Percentiles rank a stretch among this genome's conserved stretches.
Evolutionary conservation across 2,113 vertebrate genomes (phyloP).

Genomic region (Onychostruthus taczanowskii): DNA sequence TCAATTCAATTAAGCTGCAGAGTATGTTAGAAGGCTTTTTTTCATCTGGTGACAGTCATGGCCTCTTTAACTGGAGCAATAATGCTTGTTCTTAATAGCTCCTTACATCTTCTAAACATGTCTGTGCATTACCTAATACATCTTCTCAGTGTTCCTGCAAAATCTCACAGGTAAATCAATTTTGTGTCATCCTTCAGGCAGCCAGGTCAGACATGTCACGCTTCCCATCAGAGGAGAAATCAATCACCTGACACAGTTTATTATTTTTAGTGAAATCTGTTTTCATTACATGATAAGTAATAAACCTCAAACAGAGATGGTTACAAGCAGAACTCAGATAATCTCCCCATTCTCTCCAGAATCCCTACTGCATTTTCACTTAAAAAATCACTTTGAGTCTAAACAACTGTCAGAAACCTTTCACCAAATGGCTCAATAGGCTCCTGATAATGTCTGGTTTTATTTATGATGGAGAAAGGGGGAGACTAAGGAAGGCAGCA

Average conservation of each 20-base stretch:
- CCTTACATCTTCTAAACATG: slow-evolving; percentile 3
- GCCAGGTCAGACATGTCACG: slow-evolving; percentile 5
- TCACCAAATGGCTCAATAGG: neutral
- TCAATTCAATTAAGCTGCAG: slow-evolving; percentile 31
- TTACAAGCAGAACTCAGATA: neutral
- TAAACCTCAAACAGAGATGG: neutral
- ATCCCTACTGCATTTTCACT: neutral
- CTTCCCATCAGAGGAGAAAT: slow-evolving; percentile 26
- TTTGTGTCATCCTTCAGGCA: slow-evolving; percentile 16
- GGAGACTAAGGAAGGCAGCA: neutral
- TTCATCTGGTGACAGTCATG: neutral
- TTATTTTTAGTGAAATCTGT: slow-evolving; percentile 32
- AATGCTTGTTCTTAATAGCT: neutral
- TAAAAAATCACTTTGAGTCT: neutral
- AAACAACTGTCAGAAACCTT: slow-evolving; percentile 43
- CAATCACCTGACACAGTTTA: neutral
- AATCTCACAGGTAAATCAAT: slow-evolving; percentile 39
- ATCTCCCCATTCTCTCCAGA: neutral
- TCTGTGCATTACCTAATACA: neutral
- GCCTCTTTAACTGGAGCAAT: slow-evolving; percentile 9
- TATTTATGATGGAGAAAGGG: slow-evolving; percentile 6
- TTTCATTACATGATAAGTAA: neutral
- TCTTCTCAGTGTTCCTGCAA: neutral
- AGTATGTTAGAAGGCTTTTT: neutral
- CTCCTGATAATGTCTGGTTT: neutral